Evolutionary conservation across 2,888 invertebrate species (phyloP).

Genomic region (Octodonta nipae): DNA sequence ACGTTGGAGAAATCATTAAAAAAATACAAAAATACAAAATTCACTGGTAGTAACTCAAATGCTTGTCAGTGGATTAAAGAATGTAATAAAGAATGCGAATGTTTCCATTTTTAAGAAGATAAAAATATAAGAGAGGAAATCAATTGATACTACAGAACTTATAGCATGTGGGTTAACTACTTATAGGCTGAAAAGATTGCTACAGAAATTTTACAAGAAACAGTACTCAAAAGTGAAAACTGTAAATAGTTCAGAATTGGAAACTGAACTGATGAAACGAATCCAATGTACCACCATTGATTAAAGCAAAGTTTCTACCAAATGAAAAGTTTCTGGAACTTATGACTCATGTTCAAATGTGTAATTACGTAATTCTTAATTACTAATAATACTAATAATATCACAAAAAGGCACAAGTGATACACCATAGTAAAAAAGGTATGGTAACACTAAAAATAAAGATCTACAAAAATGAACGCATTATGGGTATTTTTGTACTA

Average conservation of each 20-base stretch:
- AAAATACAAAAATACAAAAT: no score
- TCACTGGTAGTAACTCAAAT: no score
- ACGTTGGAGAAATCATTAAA: no score
- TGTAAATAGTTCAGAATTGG: background rate
- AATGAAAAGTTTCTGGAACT: background rate
- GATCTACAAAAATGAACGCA: background rate
- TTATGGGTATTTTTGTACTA: background rate
- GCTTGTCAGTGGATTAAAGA: no score
- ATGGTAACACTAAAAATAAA: background rate
- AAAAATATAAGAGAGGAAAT: constrained; percentile 2
- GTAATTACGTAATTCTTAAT: background rate
- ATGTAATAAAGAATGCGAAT: no score
- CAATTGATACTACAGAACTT: constrained; percentile 1
- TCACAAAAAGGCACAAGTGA: background rate
- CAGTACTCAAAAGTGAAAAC: background rate
- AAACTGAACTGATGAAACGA: background rate
- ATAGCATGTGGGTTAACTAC: background rate
- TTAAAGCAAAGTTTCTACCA: background rate
- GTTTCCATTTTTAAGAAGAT: no score
- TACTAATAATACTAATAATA: background rate
- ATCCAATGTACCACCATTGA: background rate
- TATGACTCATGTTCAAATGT: background rate
- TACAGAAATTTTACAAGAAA: background rate
- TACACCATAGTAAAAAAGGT: no score
- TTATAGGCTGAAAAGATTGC: background rate